Evolutionary conservation across 2,113 vertebrate species (phyloP).

Genomic region (Neolamprologus tretocephalus): DNA sequence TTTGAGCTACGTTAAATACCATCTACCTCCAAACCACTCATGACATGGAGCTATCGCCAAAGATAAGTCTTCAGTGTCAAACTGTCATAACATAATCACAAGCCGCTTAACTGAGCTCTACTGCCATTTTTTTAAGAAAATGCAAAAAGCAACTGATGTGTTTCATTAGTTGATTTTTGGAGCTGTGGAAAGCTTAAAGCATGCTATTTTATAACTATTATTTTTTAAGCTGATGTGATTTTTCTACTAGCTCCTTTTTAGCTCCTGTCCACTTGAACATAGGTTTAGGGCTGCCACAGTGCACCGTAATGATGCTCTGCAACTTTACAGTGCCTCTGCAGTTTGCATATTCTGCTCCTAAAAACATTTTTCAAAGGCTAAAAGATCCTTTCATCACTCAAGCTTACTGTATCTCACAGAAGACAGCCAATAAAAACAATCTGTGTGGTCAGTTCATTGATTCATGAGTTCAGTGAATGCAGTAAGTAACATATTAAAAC

Average conservation of each 20-base stretch:
- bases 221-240: neutral
- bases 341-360: neutral
- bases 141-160: neutral
- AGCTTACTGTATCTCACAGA: neutral
- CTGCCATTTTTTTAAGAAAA: slow-evolving; percentile 8
- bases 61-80: slow-evolving; percentile 53
- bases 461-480: neutral
- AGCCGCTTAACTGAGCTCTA: slow-evolving; percentile 2
- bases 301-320: neutral
- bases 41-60: slow-evolving; percentile 45
- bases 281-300: neutral
- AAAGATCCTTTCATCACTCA: neutral
- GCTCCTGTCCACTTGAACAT: neutral
- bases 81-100: slow-evolving; percentile 49
- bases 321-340: neutral
- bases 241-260: neutral
- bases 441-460: neutral
- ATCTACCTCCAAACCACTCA: slow-evolving; percentile 46
- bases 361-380: neutral
- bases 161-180: neutral
- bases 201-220: neutral
- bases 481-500: neutral
- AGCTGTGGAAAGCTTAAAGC: neutral
- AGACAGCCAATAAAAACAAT: neutral
- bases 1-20: slow-evolving; percentile 38